Base-by-base conservation (phyloP, 2,797 vertebrate species). In the Myiotriccus ornatus region DNA sequence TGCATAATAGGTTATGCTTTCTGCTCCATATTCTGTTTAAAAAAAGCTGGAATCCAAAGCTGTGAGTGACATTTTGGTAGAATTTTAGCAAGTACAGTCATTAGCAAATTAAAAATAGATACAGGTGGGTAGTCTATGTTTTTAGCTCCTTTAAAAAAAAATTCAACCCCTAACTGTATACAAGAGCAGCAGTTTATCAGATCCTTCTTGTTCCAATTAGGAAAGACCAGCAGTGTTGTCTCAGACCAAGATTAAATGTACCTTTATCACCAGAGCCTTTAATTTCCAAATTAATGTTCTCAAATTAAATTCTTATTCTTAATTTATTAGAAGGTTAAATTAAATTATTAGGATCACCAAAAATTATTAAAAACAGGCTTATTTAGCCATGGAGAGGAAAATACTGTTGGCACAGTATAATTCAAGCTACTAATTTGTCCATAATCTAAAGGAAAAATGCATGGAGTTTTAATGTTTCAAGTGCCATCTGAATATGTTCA, bases 41-140 rank as follows among this genome's bases (percentile, higher is more conserved):
- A 95, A 96, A 97, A 97, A 95, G 89, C 89, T 84, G 73, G 82
- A 85, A 95, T 96, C 84, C 84, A 69, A 95, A 92, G 82, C 84
- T 95, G 92, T 91, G 94, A 96, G 92, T 97, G 96, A 97, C 95
- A 96, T 96, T 94, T 92, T 92, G 92, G 92, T 95, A 89, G 92
- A 91, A 87, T 94, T 97, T 96, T 96, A 96, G 90, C 96, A 96
- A 90, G 85, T 92, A 90, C 89, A 89, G 79, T 94, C 89, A 77
- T 91, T 95, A 94, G 92, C 94, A 94, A 91, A 92, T 96, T 91
- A 96, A 96, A 95, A 95, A 89, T 93, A 95, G 92, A 35, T 93
- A 95, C 95, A 97, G 96, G 94, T 96, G 95, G 91, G 94, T 91
- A 86, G 93, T 87, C 68, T 70, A 1, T 93, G 56, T 79, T 94